phyloP scores from a whole-genome alignment of 2,113 vertebrate species.

The Callipepla squamata region DNA sequence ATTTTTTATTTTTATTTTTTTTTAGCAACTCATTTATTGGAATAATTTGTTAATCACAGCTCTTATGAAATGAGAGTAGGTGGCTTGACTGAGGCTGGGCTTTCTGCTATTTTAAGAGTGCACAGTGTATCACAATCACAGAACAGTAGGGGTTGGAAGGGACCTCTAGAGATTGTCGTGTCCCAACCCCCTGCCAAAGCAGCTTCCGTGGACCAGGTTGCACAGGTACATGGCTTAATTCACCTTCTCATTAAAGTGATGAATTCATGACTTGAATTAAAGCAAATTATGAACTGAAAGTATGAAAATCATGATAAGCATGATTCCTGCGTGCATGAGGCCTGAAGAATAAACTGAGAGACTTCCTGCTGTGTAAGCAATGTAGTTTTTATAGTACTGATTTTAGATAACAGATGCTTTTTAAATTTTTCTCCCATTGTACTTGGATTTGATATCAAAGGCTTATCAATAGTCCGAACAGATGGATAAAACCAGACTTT shows the following conservation, averaged over 20 bases:
- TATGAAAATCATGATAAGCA: background rate
- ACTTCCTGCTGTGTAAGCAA: background rate
- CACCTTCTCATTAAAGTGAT: background rate
- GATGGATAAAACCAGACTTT: background rate
- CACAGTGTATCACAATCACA: too few species aligned
- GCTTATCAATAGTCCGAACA: background rate
- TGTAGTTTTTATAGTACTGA: background rate
- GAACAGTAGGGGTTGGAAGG: too few species aligned
- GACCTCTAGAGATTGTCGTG: too few species aligned
- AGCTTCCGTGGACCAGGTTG: background rate
- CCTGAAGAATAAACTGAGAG: background rate
- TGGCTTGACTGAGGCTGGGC: background rate
- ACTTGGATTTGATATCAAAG: background rate
- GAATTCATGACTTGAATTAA: background rate
- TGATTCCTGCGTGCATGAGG: background rate
- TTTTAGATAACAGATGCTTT: background rate
- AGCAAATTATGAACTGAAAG: background rate
- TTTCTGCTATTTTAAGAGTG: background rate
- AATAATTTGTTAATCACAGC: background rate
- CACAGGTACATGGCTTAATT: background rate
- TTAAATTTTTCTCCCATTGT: background rate
- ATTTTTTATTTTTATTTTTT: background rate
- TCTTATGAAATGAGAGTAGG: background rate
- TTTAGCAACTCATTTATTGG: background rate
- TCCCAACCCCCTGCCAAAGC: too few species aligned